phyloP scores from a whole-genome alignment of 2,888 invertebrate species.

The Drepanosiphum platanoidis region DNA sequence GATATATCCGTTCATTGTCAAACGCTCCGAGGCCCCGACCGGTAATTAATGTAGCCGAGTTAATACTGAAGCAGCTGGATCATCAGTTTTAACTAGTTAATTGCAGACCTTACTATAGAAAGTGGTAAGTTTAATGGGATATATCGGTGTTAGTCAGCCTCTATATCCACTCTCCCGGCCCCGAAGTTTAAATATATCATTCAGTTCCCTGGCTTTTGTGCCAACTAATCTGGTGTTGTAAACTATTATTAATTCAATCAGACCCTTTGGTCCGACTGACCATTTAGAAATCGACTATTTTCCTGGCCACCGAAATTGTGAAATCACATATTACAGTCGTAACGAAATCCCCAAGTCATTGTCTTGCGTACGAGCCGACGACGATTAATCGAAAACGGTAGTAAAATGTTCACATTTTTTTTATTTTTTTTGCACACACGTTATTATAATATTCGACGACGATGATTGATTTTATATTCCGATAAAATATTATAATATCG shows the following conservation, averaged over 20 bases:
- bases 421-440: no score
- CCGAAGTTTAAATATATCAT: slow-evolving; percentile 40
- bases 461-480: no score
- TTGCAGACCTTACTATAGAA: slow-evolving; percentile 49
- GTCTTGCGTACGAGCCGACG: neutral
- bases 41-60: slow-evolving; percentile 56
- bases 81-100: slow-evolving; percentile 60
- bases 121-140: slow-evolving; percentile 59
- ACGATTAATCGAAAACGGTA: neutral
- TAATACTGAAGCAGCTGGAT: slow-evolving; percentile 45
- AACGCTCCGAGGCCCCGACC: slow-evolving; percentile 23
- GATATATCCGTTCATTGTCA: slow-evolving; percentile 50
- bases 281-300: slow-evolving; percentile 40
- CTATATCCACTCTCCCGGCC: neutral
- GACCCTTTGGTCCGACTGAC: slow-evolving; percentile 16
- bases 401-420: neutral
- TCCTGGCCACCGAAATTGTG: neutral
- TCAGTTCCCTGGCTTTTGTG: slow-evolving; percentile 40
- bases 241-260: slow-evolving; percentile 62
- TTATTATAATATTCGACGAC: neutral
- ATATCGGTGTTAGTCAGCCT: slow-evolving; percentile 36
- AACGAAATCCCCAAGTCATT: neutral
- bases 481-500: no score
- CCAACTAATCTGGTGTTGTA: slow-evolving; percentile 56
- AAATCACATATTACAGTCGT: neutral